Conservation (phyloP, 2,113 vertebrate genomes). For the Oostethus manadensis region DNA sequence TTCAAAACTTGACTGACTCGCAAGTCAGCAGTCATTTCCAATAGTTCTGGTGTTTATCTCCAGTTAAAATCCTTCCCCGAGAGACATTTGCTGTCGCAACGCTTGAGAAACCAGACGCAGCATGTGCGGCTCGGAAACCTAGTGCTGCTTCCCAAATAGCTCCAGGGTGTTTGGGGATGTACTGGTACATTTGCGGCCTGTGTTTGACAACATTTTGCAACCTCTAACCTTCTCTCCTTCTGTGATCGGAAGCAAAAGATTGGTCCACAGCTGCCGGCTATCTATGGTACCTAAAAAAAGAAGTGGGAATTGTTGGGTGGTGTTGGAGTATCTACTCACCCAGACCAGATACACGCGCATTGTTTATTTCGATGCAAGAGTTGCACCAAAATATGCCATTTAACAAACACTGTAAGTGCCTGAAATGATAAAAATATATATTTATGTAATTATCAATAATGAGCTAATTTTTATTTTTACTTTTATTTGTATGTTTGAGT, state of each 20-base stretch:
- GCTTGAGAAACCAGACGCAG: background rate
- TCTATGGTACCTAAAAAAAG: background rate
- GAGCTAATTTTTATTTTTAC: too few relatives aligned
- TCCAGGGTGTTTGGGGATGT: background rate
- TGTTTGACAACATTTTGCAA: conserved; percentile 4
- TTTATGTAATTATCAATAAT: too few relatives aligned
- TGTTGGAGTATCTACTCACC: background rate
- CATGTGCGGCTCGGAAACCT: background rate
- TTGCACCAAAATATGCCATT: too few relatives aligned
- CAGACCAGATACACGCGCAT: background rate
- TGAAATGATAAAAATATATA: too few relatives aligned
- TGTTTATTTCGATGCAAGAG: background rate
- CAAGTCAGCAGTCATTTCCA: background rate
- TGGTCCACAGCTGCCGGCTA: background rate
- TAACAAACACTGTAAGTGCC: too few relatives aligned
- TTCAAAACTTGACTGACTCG: background rate
- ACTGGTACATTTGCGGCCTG: background rate
- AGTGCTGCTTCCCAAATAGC: background rate
- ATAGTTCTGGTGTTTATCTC: background rate
- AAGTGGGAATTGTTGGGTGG: background rate
- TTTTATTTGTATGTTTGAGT: too few relatives aligned
- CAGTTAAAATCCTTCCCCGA: background rate
- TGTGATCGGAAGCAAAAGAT: conserved; percentile 3
- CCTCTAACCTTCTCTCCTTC: conserved; percentile 1
- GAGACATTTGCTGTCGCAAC: background rate